Conservation (phyloP, 2,888 invertebrate species). For the Caenorhabditis sinica region DNA sequence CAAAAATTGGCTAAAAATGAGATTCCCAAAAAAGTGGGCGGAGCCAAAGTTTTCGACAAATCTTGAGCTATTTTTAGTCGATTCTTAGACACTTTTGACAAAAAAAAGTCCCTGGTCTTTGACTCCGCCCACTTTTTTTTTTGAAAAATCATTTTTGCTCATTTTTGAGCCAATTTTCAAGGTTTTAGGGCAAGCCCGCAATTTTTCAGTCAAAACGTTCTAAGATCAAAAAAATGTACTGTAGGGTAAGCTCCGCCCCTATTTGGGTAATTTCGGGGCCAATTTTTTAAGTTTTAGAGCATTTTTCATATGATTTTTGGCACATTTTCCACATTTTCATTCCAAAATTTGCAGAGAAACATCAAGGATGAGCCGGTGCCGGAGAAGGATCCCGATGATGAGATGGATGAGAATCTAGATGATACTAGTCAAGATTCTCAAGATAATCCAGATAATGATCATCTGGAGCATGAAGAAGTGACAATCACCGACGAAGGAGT, state of each 20-base stretch:
- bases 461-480: neutral
- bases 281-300: neutral
- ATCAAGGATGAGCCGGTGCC: neutral
- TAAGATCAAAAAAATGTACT: too few species aligned
- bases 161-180: too few species aligned
- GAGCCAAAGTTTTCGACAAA: neutral
- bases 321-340: neutral
- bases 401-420: neutral
- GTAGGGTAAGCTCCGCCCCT: too few species aligned
- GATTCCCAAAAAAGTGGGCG: neutral
- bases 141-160: too few species aligned
- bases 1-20: neutral
- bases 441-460: too few species aligned
- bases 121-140: too few species aligned
- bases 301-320: neutral
- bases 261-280: neutral
- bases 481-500: neutral
- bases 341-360: slow-evolving; percentile 13
- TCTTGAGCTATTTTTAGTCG: too few species aligned
- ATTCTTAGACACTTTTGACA: too few species aligned
- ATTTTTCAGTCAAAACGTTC: too few species aligned
- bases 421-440: slow-evolving; percentile 5
- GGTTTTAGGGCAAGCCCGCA: too few species aligned
- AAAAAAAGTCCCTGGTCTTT: too few species aligned
- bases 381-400: neutral